Base-by-base conservation (phyloP, 2,797 vertebrate genomes). In the Erethizon dorsatum region DNA sequence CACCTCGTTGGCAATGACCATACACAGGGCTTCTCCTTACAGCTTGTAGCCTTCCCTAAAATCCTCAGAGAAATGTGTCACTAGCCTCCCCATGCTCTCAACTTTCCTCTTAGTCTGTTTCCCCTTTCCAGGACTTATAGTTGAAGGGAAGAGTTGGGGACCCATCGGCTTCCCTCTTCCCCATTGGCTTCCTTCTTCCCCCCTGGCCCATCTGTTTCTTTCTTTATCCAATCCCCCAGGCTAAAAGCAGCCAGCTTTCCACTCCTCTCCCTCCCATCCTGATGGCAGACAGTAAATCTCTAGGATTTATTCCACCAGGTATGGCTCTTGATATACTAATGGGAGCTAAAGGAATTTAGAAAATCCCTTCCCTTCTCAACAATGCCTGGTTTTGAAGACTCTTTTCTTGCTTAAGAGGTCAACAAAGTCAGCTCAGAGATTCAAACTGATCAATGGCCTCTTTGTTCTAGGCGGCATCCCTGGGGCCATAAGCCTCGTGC, bases 381-480 rank as follows among this genome's bases (percentile, higher is more conserved):
- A 97, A 96, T 97, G 95, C 88, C 83, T 97, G 95, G 94, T 97
- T 98, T 97, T 98, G 97, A 98, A 97, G 97, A 97, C 61, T 95
- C 96, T 97, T 97, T 97, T 97, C 97, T 97, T 97, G 96, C 97
- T 98, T 97, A 97, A 96, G 97, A 97, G 97, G 97, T 98, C 97
- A 97, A 95, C 92, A 95, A 85, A 97, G 97, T 98, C 97, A 97
- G 96, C 97, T 96, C 93, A 97, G 96, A 98, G 97, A 97, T 97
- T 97, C 95, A 89, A 92, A 92, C 95, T 97, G 97, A 98, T 98
- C 97, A 98, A 98, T 98, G 97, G 95, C 93, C 96, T 98, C 97
- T 98, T 98, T 98, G 97, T 98, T 97, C 97, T 97, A 95, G 96
- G 95, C 96, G 52, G 90, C 80, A 67, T 96, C 97, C 97, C 97